Evolutionary conservation across 2,888 invertebrate species (phyloP).

Genomic region (Latheticus oryzae): DNA sequence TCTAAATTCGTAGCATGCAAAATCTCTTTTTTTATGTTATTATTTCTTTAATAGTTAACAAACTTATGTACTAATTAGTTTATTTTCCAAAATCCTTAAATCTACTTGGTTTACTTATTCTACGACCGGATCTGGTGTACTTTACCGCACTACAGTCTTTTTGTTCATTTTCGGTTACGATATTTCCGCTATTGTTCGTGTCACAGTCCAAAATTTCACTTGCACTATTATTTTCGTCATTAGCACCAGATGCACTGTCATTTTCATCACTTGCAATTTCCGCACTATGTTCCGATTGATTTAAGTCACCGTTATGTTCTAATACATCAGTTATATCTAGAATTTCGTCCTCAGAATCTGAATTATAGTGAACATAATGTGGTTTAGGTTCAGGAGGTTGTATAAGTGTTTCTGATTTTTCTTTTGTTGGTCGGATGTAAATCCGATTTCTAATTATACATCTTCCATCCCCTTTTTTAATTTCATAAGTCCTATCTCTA

Average conservation of each 20-base stretch:
- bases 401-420: conserved; percentile 3
- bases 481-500: conserved; percentile 20
- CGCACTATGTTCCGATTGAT: conserved; percentile 1
- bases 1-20: conserved; percentile 1
- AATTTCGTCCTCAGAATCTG: conserved; percentile 7
- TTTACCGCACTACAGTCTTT: conserved; percentile 6
- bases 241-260: background rate
- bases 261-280: conserved; percentile 5
- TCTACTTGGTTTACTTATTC: conserved; percentile 8
- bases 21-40: background rate
- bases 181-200: conserved; percentile 6
- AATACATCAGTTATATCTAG: no score
- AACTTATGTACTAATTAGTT: conserved; percentile 5
- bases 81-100: conserved; percentile 2
- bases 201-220: conserved; percentile 4
- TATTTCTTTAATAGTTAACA: conserved; percentile 1
- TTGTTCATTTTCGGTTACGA: conserved; percentile 4
- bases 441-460: conserved; percentile 21
- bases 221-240: background rate
- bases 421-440: conserved; percentile 12
- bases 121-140: conserved; percentile 6
- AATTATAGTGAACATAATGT: conserved; percentile 1
- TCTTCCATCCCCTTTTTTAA: conserved; percentile 28
- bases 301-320: no score
- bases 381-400: conserved; percentile 9